Base-by-base conservation (phyloP, 37 sponge, comb jelly and placozoan species). In the Diacarnus erythraeanus region DNA sequence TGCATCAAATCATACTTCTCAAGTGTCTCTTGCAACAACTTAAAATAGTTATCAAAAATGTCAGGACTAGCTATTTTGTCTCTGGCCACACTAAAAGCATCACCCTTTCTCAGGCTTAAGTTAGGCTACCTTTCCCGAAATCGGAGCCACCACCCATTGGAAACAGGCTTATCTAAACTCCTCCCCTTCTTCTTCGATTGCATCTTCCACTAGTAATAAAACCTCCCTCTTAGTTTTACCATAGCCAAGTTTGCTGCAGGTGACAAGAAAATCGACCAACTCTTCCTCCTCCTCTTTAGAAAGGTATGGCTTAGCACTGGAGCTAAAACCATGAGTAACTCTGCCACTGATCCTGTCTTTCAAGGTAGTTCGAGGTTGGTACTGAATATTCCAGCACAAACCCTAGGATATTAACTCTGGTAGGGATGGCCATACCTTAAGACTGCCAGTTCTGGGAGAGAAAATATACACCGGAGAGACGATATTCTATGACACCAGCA, bases 181-280 rank as follows among this genome's bases (percentile, higher is more conserved):
- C 37, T 56, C n/a, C 36, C 42, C 35, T 29, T 54, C 76, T 12
- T 81, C 82, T 71, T 42, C 83, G 2, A 78, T 83, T 6, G 15
- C 42, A 20, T 31, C 81, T 41, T 71, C 83, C 63, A 81, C 9
- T 31, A 38, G 34, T 83, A 88, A 71, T 2, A 88, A 68, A 12
- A 8, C 57, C 21, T 88, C 89, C 17, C 79, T 23, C 0, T 12
- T 47, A 47, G 72, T 72, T 38, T 81, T 27, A 4, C 88, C 64
- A 40, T 42, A 81, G 42, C 88, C 88, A 72, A 76, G 76, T n/a
- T 87, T 77, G 23, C 78, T 30, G 77, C 81, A 81, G 21, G 81
- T 25, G 27, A 83, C 42, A 0, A 81, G 17, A 38, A 76, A 87
- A 21, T 42, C 30, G 29, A 17, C 60, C 54, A 81, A 42, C 17